These are phyloP conservation scores for Cottoperca gobio DNA, from an alignment of 2,797 vertebrate genomes.

Conservation along the genomic window DNA sequence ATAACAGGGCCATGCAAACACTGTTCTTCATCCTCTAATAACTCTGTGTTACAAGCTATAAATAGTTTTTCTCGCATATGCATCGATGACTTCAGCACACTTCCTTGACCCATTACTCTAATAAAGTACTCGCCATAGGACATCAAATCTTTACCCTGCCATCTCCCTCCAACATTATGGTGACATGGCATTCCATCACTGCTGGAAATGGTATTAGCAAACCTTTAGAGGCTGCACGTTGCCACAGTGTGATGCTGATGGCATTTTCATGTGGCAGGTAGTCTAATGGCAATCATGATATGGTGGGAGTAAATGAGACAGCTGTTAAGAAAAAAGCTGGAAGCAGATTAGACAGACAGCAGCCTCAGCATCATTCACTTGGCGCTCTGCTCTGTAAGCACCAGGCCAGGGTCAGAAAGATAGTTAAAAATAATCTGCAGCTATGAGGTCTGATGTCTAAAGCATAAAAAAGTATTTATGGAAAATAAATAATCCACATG, in stretches of 20 bases:
- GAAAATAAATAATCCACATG: not conserved
- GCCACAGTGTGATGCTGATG: conserved; percentile 48
- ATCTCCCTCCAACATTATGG: conserved; percentile 5
- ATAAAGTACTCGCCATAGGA: conserved; percentile 16
- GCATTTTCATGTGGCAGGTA: conserved; percentile 68
- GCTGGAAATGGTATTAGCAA: conserved; percentile 47
- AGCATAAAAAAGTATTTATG: conserved; percentile 3
- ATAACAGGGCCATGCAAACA: conserved; percentile 30
- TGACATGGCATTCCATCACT: conserved; percentile 34
- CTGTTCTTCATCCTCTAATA: conserved; percentile 29
- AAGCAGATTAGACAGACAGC: conserved; percentile 55
- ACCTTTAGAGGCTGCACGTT: conserved; percentile 48
- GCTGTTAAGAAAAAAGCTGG: conserved; percentile 58
- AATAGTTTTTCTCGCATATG: conserved; percentile 11
- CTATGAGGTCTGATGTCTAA: conserved; percentile 3
- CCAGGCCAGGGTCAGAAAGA: conserved; percentile 18
- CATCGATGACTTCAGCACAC: conserved; percentile 15
- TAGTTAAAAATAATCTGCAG: conserved; percentile 15
- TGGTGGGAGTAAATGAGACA: conserved; percentile 54
- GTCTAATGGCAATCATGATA: conserved; percentile 58
- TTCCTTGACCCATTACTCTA: conserved; percentile 19
- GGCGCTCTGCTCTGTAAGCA: conserved; percentile 6
- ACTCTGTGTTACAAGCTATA: conserved; percentile 7
- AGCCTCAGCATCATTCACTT: conserved; percentile 31
- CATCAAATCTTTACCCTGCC: conserved; percentile 37